Conservation (phyloP, 2,888 invertebrate species). For the Gymnosoma rotundatum region DNA sequence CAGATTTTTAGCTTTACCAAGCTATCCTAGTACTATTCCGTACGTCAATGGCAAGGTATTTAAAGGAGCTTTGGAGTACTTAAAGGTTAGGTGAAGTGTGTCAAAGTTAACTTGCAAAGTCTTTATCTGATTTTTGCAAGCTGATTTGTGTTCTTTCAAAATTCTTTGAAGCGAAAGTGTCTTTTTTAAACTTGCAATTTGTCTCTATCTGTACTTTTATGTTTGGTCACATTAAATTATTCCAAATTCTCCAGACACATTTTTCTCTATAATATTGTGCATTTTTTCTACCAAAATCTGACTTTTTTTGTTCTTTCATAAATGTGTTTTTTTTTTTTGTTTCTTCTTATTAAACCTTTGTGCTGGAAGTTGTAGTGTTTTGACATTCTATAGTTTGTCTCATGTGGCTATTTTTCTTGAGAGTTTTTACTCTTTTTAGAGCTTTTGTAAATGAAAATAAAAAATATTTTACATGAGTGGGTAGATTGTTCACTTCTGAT, state of each 20-base stretch:
- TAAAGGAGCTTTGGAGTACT: no score
- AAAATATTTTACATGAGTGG: neutral
- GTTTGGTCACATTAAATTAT: slow-evolving; percentile 16
- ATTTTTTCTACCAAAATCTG: no score
- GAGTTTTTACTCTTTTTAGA: slow-evolving; percentile 8
- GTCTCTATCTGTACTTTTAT: neutral
- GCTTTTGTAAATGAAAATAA: slow-evolving; percentile 23
- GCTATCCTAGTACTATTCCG: no score
- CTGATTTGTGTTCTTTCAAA: no score
- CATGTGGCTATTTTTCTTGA: neutral
- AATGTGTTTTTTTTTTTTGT: neutral
- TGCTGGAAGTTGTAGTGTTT: slow-evolving; percentile 35
- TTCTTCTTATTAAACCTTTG: slow-evolving; percentile 25
- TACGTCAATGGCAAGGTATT: no score
- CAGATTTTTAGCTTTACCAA: no score
- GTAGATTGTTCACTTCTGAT: slow-evolving; percentile 18
- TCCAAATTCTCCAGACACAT: slow-evolving; percentile 1
- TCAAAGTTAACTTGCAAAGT: no score
- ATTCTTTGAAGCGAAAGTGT: no score
- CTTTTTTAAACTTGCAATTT: neutral
- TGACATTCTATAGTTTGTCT: slow-evolving; percentile 40
- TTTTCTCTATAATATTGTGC: slow-evolving; percentile 24
- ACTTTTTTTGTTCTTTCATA: slow-evolving; percentile 9
- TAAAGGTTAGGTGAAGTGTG: no score
- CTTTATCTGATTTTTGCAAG: no score